Conservation (phyloP, 2,888 invertebrate species). For the Xestia rhomboidea region DNA sequence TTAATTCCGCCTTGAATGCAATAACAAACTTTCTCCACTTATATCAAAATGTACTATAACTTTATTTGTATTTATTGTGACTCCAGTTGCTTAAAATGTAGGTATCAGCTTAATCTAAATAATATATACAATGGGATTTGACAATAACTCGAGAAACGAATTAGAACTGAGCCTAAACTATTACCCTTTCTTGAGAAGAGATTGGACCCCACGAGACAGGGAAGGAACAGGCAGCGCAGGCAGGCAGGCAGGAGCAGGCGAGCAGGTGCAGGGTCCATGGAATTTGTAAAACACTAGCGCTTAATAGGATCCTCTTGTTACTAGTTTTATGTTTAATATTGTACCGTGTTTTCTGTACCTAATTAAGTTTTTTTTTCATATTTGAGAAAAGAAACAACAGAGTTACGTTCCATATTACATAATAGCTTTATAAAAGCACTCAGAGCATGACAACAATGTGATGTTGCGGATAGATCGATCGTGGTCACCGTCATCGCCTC, state of each 20-base stretch:
- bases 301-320: not conserved
- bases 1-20: too few relatives aligned
- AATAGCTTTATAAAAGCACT: slow-evolving; percentile 67
- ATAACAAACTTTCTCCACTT: too few relatives aligned
- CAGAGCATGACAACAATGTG: slow-evolving; percentile 68
- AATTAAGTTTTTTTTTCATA: not conserved
- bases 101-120: not conserved
- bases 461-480: slow-evolving; percentile 79
- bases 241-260: too few relatives aligned
- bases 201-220: not conserved
- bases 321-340: not conserved
- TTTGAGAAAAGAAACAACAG: slow-evolving; percentile 16
- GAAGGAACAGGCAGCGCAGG: too few relatives aligned
- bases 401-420: slow-evolving; percentile 67
- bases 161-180: not conserved
- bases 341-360: not conserved
- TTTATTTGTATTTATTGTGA: slow-evolving; percentile 10
- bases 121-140: not conserved
- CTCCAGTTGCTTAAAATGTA: not conserved
- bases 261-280: not conserved
- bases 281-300: not conserved
- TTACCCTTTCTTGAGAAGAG: not conserved
- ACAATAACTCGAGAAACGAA: slow-evolving; percentile 1
- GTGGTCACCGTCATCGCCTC: slow-evolving; percentile 78
- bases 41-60: too few relatives aligned